These are phyloP conservation scores for Bergia puertoricense DNA, from an alignment of 92 coral and sea anemone genomes.

Conservation along the genomic window DNA sequence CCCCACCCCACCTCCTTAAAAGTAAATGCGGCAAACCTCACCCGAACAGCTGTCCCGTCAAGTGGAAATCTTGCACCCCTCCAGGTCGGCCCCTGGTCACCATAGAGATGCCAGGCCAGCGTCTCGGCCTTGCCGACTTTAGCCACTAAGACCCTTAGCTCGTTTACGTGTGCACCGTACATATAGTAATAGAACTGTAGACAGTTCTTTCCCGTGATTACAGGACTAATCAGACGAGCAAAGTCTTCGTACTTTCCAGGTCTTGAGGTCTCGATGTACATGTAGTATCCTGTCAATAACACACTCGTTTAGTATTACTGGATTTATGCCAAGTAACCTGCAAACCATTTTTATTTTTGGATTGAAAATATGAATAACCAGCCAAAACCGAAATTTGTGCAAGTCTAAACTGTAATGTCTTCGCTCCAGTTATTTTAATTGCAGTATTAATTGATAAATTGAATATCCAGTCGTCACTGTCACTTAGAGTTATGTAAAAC, in stretches of 20 bases:
- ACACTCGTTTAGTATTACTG: neutral
- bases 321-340: neutral
- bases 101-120: conserved; percentile 34
- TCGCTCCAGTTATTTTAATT: too few relatives aligned
- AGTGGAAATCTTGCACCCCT: conserved; percentile 26
- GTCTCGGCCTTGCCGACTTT: neutral
- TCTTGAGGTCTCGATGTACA: conserved; percentile 21
- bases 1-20: too few relatives aligned
- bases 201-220: conserved; percentile 18
- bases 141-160: conserved; percentile 12
- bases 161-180: conserved; percentile 32
- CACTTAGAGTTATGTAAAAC: too few relatives aligned
- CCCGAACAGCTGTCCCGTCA: neutral
- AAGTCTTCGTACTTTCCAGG: conserved; percentile 24
- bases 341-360: neutral
- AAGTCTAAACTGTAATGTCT: too few relatives aligned
- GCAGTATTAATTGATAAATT: too few relatives aligned
- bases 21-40: neutral
- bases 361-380: too few relatives aligned
- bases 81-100: conserved; percentile 30
- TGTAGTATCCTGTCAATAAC: conserved; percentile 8
- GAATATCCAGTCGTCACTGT: too few relatives aligned
- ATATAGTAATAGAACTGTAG: conserved; percentile 27
- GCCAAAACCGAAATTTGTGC: too few relatives aligned
- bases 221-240: conserved; percentile 35